These are phyloP conservation scores for Ailuropoda melanoleuca DNA, from an alignment of 2,113 vertebrate species.

Conservation along the genomic window DNA sequence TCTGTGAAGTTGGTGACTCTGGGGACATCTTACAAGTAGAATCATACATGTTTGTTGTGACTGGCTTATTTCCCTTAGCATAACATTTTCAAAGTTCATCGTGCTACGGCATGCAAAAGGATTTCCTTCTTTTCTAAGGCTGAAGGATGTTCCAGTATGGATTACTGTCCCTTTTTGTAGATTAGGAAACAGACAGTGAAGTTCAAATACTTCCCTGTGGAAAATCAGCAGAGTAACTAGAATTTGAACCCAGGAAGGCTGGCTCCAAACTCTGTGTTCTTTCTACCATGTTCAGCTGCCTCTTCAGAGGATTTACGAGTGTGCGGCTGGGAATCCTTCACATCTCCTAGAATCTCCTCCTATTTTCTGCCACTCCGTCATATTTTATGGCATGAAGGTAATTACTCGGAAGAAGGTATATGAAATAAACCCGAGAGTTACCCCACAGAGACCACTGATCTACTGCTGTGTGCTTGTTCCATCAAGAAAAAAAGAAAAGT, in stretches of 20 bases:
- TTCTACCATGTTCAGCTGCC: background rate
- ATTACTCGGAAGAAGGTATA: background rate
- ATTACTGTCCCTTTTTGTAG: background rate
- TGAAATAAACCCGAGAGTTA: background rate
- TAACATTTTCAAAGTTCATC: background rate
- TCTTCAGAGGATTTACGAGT: background rate
- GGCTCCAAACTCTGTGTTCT: background rate
- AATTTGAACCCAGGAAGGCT: background rate
- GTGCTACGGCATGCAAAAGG: background rate
- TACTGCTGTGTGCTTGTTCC: background rate
- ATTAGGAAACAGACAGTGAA: background rate
- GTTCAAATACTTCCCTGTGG: background rate
- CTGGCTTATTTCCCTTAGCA: background rate
- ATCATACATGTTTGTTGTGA: background rate
- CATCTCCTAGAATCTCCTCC: background rate
- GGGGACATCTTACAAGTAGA: background rate
- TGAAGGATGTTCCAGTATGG: background rate
- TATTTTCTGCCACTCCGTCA: too few species aligned
- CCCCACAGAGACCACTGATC: background rate
- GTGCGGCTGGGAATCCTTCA: background rate
- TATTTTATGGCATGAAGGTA: background rate
- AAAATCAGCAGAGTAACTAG: background rate
- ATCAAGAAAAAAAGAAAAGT: fast-evolving
- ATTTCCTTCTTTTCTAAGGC: background rate
- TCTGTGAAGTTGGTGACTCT: background rate